Base-by-base conservation (phyloP, 2,888 invertebrate genomes). In the Drosophila nigricruria region DNA sequence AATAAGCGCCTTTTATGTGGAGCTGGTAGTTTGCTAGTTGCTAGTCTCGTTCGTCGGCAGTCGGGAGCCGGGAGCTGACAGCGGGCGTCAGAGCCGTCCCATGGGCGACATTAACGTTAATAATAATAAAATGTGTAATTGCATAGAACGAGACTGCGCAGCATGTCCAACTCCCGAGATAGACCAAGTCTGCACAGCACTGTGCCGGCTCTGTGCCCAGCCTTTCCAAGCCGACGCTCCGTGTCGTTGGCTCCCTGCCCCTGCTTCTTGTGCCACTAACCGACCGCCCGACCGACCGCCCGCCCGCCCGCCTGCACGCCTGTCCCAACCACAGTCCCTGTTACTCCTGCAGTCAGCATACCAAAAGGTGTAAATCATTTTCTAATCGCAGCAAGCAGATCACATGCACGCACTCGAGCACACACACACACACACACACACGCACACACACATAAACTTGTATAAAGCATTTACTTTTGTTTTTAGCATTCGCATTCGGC, bases 61-160 rank as follows among this genome's bases (percentile, higher is more conserved):
- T 27, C n/a, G 62, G 59, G 59, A 56, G 59, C 40, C 65, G 52
- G 57, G 38, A 38, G 64, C 47, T 50, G 70, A 59, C 70, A 58
- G 69, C 75, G 43, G 60, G 85, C 64, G 80, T 76, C 82, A 68
- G 77, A 70, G 71, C 62, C 77, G 53, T 84, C 88, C 88, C 88
- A 79, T 64, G 78, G 84, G 87, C 81, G 87, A 86, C 87, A 81
- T 87, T 84, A 87, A 81, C 88, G 82, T 82, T 84, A 82, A 87
- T 82, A 87, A 84, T 84, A 82, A 84, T 82, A 82, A 81, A 87
- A 87, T 82, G 88, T 84, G 82, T 87, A 84, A 82, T 82, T 82
- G 82, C 88, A 84, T 68, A 71, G 71, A 78, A 69, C 71, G 69
- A 74, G 59, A 42, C 75, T 60, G 75, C 72, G 54, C 72, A 75